phyloP scores from a whole-genome alignment of 2,888 invertebrate species.

The Nymphalis urticae region DNA sequence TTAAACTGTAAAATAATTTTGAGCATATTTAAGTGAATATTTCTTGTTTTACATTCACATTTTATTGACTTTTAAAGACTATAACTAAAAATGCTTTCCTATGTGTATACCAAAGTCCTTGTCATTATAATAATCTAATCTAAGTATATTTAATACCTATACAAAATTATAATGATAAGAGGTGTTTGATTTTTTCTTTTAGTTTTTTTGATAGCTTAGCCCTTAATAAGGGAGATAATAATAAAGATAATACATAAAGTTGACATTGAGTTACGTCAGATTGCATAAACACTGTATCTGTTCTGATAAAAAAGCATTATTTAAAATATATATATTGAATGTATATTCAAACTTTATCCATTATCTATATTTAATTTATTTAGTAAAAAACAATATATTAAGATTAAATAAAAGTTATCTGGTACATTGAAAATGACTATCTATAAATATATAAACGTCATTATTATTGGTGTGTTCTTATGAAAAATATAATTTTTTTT shows the following conservation, averaged over 20 bases:
- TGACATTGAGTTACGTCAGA: constrained; percentile 32
- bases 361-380: neutral
- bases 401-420: too few species aligned
- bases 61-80: too few species aligned
- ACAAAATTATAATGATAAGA: constrained; percentile 29
- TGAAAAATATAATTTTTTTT: too few species aligned
- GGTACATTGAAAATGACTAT: too few species aligned
- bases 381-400: neutral
- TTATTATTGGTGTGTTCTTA: too few species aligned
- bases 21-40: too few species aligned
- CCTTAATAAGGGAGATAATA: constrained; percentile 30
- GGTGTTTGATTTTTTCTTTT: constrained; percentile 28
- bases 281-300: constrained; percentile 19
- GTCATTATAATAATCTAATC: constrained; percentile 15
- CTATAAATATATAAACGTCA: too few species aligned
- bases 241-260: constrained; percentile 22
- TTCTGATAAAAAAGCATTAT: constrained; percentile 3
- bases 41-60: too few species aligned
- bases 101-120: neutral
- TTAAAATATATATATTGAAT: neutral
- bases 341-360: too few species aligned
- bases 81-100: too few species aligned
- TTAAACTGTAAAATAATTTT: too few species aligned
- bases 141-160: constrained; percentile 6
- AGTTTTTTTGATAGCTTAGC: constrained; percentile 23